Conservation (phyloP, 2,797 vertebrate genomes). For the Channa striata region DNA sequence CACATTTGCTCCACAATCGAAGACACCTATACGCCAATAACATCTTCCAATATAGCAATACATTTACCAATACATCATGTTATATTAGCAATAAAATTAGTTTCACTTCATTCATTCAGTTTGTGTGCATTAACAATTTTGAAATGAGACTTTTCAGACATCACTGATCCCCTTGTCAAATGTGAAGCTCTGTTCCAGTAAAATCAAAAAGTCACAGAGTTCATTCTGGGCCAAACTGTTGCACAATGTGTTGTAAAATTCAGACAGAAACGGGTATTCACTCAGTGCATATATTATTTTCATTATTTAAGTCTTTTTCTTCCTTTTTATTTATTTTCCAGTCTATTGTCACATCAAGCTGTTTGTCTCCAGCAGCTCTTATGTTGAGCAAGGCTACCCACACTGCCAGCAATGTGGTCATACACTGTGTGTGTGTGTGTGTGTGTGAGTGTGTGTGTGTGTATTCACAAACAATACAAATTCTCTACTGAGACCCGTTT, state of each 20-base stretch:
- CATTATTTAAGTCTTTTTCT: constrained; percentile 30
- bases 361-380: constrained; percentile 59
- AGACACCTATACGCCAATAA: no score
- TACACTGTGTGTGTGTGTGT: constrained; percentile 23
- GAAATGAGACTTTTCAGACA: neutral
- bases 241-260: constrained; percentile 42
- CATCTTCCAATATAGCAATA: no score
- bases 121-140: no score
- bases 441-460: constrained; percentile 39
- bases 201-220: constrained; percentile 15
- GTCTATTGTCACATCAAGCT: constrained; percentile 55
- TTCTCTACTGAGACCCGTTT: constrained; percentile 65
- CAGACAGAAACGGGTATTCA: constrained; percentile 26
- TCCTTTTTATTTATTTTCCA: constrained; percentile 31
- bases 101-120: no score
- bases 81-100: no score
- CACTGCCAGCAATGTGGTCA: constrained; percentile 57
- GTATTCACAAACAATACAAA: constrained; percentile 72
- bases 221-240: constrained; percentile 39
- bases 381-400: constrained; percentile 60
- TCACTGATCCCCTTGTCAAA: neutral
- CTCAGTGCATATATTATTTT: constrained; percentile 37
- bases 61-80: no score
- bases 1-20: no score
- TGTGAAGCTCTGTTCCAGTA: constrained; percentile 10